These are phyloP conservation scores for Nesidiocoris tenuis DNA, from an alignment of 2,888 invertebrate species.

Conservation along the genomic window DNA sequence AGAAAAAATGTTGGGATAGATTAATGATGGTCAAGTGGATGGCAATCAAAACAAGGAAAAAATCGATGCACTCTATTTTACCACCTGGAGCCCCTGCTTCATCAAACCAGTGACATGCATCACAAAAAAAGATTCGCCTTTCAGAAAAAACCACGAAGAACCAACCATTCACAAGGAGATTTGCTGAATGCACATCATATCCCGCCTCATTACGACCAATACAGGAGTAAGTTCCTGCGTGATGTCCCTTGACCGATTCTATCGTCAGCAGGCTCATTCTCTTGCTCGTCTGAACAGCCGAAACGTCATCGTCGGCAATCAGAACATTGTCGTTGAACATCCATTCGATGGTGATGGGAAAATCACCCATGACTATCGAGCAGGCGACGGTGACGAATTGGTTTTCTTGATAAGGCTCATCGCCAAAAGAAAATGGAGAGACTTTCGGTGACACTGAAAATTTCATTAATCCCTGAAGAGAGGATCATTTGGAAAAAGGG, in stretches of 20 bases:
- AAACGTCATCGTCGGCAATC: slow-evolving; percentile 59
- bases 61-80: too few species aligned
- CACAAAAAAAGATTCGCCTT: background rate
- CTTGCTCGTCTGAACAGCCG: slow-evolving; percentile 61
- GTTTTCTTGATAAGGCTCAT: slow-evolving; percentile 49
- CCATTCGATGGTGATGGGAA: slow-evolving; percentile 69
- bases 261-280: slow-evolving; percentile 65
- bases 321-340: slow-evolving; percentile 58
- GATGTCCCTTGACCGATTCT: slow-evolving; percentile 68
- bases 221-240: slow-evolving; percentile 75
- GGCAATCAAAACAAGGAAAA: too few species aligned
- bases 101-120: too few species aligned
- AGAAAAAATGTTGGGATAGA: too few species aligned
- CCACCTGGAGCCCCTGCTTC: too few species aligned
- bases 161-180: slow-evolving; percentile 70
- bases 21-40: too few species aligned
- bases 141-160: slow-evolving; percentile 1
- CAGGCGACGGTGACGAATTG: slow-evolving; percentile 58
- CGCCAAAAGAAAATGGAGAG: slow-evolving; percentile 51
- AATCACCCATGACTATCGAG: slow-evolving; percentile 60
- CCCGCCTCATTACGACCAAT: slow-evolving; percentile 69
- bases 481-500: too few species aligned
- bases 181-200: slow-evolving; percentile 64
- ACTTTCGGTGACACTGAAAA: slow-evolving; percentile 50
- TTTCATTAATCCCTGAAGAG: background rate